Evolutionary conservation across 2,113 vertebrate genomes (phyloP), one percentile per base, ranked within the genome.

Genomic region (Redunca redunca): DNA sequence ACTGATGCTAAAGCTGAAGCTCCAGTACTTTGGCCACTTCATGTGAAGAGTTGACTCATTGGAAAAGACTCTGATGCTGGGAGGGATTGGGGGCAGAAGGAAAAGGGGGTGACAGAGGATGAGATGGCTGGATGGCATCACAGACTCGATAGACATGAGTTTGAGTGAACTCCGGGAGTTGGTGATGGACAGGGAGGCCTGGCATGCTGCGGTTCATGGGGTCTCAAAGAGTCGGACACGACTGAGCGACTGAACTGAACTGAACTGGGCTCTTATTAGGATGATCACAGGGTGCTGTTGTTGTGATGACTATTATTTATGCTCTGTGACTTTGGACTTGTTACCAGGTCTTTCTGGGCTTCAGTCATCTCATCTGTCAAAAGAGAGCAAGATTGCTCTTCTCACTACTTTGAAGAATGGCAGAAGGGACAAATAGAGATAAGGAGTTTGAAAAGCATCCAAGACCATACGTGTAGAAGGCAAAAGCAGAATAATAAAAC

Each of bases 131-230:
- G 58, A 60, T 30, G 26, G 6, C 58, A 60, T 60, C 53, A 60
- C 2, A 0, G 12, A 30, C 58, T 60, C 5, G 0, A 60, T 30
- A 26, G 58, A 6, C 26, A 0, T 60, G 58, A 15, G 58, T 62
- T 0, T 62, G 58, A 30, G 13, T 30, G 58, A 30, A 62, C 58
- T 30, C 28, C 0, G 0, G 28, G 13, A 62, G 13, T 15, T 30
- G 58, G 58, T 15, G 58, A 30, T 30, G 58, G 58, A 62, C 28
- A 62, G 58, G 58, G 58, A 62, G 58, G 58, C 28, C 58, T 62
- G 58, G 58, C 2, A 0, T 62, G 58, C 58, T 62, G 1, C 1
- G 11, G 0, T 62, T 62, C 58, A 30, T 30, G 58, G 58, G 28
- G 13, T 15, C 5, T 0, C 28, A 62, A 30, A 62, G 13, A 62